These are phyloP conservation scores for Ganaspis brasiliensis DNA, from an alignment of 2,888 invertebrate species.

Conservation along the genomic window DNA sequence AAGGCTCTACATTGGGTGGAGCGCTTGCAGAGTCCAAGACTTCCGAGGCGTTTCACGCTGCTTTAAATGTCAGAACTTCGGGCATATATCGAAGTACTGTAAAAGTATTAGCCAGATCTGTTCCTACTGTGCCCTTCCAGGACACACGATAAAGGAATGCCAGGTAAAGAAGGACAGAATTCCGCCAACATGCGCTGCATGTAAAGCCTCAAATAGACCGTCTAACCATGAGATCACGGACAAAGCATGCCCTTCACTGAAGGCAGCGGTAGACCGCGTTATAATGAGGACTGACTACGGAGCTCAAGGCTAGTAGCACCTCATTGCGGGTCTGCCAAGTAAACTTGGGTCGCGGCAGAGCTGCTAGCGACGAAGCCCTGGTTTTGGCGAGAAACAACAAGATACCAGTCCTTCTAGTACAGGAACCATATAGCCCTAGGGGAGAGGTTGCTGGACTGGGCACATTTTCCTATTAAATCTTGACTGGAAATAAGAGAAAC, in stretches of 20 bases:
- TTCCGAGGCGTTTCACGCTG: conserved; percentile 52
- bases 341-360: conserved; percentile 30
- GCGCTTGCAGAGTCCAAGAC: conserved; percentile 50
- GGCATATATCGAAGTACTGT: conserved; percentile 53
- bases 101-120: conserved; percentile 45
- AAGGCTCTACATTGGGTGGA: conserved; percentile 47
- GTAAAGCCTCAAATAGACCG: conserved; percentile 6
- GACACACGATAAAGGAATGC: conserved; percentile 32
- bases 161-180: not conserved
- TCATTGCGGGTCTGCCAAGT: conserved; percentile 36
- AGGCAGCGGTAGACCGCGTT: not conserved
- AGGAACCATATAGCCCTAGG: conserved; percentile 11
- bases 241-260: conserved; percentile 32
- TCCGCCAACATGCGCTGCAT: not conserved
- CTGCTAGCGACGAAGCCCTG: not conserved
- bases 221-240: not conserved
- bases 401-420: not conserved
- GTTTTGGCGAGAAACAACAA: not conserved
- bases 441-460: not conserved
- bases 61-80: conserved; percentile 58
- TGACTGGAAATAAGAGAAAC: not conserved
- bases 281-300: conserved; percentile 2
- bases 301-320: not conserved
- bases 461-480: not conserved
- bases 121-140: conserved; percentile 46